Evolutionary conservation across 2,888 invertebrate species (phyloP).

Genomic region (Brachypalpus laphriformis): DNA sequence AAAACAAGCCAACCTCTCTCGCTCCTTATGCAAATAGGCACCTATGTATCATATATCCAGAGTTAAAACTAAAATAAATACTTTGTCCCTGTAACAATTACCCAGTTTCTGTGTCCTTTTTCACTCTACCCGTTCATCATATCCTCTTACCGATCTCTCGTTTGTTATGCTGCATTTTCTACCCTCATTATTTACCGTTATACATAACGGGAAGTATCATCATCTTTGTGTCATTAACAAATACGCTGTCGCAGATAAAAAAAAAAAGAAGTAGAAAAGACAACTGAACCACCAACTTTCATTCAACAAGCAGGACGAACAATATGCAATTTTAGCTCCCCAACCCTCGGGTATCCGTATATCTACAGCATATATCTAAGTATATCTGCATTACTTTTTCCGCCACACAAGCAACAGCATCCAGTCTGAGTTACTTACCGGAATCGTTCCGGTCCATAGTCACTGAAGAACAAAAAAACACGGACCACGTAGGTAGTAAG

Average conservation of each 20-base stretch:
- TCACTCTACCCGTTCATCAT: not conserved
- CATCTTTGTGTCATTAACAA: slow-evolving; percentile 48
- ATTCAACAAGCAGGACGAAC: slow-evolving; percentile 19
- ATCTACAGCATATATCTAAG: not conserved
- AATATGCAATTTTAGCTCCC: not conserved
- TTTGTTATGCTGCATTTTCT: slow-evolving; percentile 32
- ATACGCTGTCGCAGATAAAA: slow-evolving; percentile 16
- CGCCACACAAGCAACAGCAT: slow-evolving; percentile 4
- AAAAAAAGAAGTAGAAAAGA: not conserved
- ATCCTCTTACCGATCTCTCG: slow-evolving; percentile 38
- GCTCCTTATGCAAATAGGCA: not conserved
- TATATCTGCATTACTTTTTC: slow-evolving; percentile 9
- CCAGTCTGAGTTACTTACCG: slow-evolving; percentile 16
- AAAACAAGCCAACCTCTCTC: not conserved
- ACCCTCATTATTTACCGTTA: slow-evolving; percentile 53
- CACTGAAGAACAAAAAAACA: slow-evolving; percentile 1
- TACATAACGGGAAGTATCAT: slow-evolving; percentile 51
- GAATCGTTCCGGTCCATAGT: slow-evolving; percentile 23
- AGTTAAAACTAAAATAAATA: slow-evolving; percentile 16
- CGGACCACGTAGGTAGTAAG: not conserved
- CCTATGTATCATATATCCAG: not conserved
- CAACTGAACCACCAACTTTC: not conserved
- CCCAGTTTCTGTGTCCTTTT: slow-evolving; percentile 6
- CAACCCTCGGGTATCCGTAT: not conserved
- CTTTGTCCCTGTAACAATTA: slow-evolving; percentile 47